Conservation (phyloP, 2,888 invertebrate genomes). For the Drosophila nigricruria region DNA sequence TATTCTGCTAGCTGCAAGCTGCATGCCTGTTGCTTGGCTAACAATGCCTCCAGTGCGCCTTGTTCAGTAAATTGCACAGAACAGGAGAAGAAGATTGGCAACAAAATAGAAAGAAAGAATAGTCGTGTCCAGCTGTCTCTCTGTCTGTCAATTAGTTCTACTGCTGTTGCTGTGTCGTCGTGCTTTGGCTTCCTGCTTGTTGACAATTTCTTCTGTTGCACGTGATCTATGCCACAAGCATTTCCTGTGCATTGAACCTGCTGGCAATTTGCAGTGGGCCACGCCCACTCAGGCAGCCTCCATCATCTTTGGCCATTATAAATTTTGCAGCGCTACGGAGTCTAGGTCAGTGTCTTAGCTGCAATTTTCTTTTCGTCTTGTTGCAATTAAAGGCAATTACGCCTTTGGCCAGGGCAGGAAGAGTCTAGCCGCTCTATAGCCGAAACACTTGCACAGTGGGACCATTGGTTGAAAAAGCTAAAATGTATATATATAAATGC, state of each 20-base stretch:
- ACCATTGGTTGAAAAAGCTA: background rate
- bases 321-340: conserved; percentile 66
- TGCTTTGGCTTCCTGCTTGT: conserved; percentile 57
- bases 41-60: conserved; percentile 55
- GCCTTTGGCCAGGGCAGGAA: conserved; percentile 48
- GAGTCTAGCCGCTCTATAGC: conserved; percentile 23
- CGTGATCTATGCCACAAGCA: conserved; percentile 61
- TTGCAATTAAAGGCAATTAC: conserved; percentile 83
- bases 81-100: conserved; percentile 17
- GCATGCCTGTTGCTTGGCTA: conserved; percentile 24
- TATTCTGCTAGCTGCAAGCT: conserved; percentile 30
- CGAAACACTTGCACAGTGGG: background rate
- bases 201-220: conserved; percentile 57
- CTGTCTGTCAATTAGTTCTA: conserved; percentile 80
- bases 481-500: no score
- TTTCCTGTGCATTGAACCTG: conserved; percentile 68
- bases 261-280: conserved; percentile 39
- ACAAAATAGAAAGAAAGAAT: conserved; percentile 1
- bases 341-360: conserved; percentile 83
- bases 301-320: conserved; percentile 56
- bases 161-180: conserved; percentile 17
- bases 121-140: conserved; percentile 56
- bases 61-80: conserved; percentile 66
- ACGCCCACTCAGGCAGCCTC: conserved; percentile 40
- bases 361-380: conserved; percentile 68